These are phyloP conservation scores for Luperina nickerlii DNA, from an alignment of 2,888 invertebrate genomes.

Conservation along the genomic window DNA sequence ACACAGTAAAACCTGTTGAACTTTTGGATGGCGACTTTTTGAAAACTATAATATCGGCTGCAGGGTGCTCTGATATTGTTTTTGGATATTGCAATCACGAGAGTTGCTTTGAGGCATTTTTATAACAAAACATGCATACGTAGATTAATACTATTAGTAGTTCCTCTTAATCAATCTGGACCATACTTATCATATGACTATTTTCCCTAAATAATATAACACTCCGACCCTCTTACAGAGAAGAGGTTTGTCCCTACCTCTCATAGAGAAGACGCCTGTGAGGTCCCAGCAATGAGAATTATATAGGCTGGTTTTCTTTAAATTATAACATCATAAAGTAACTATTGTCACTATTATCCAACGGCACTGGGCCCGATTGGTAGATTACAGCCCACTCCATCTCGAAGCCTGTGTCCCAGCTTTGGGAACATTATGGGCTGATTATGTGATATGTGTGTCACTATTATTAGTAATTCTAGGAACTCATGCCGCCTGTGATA, in stretches of 20 bases:
- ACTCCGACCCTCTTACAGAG: background rate
- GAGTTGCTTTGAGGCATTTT: background rate
- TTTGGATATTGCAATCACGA: background rate
- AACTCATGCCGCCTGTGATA: background rate
- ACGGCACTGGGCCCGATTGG: too few relatives aligned
- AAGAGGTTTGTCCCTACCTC: too few relatives aligned
- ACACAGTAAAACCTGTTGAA: slow-evolving; percentile 30
- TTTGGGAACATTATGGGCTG: background rate
- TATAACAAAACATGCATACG: background rate
- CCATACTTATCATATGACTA: background rate
- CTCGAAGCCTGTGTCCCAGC: background rate
- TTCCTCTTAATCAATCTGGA: background rate
- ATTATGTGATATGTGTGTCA: background rate
- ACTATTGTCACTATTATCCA: background rate
- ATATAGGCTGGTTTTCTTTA: background rate
- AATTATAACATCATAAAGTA: background rate
- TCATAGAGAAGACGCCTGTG: background rate
- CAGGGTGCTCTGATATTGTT: slow-evolving; percentile 1
- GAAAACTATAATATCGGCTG: background rate
- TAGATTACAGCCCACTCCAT: background rate
- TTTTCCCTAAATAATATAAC: background rate
- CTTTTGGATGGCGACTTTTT: slow-evolving; percentile 2
- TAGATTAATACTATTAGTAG: background rate
- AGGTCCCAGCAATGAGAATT: background rate
- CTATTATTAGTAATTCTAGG: too few relatives aligned